These are phyloP conservation scores for Baccha elongata DNA, from an alignment of 2,888 invertebrate genomes.

Conservation along the genomic window DNA sequence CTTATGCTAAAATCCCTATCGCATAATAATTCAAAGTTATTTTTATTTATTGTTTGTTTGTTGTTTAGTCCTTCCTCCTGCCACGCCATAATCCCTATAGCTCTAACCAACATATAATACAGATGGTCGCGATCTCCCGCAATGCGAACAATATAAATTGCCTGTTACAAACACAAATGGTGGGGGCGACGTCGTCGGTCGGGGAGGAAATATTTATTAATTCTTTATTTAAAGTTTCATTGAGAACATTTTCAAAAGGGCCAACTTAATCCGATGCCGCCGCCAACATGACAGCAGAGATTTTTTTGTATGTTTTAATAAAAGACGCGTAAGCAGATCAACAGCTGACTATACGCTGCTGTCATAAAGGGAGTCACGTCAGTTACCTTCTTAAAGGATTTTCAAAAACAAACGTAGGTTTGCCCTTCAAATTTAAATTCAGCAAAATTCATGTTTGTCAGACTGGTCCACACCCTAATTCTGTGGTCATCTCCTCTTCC, in stretches of 20 bases:
- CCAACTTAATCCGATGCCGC: slow-evolving; percentile 38
- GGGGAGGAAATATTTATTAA: slow-evolving; percentile 26
- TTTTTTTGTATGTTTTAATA: neutral
- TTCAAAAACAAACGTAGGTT: slow-evolving; percentile 2
- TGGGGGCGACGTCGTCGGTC: neutral
- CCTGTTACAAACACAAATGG: neutral
- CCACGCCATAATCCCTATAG: neutral
- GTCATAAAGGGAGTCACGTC: slow-evolving; percentile 44
- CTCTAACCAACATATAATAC: no score
- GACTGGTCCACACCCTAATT: slow-evolving; percentile 43
- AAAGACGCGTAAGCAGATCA: slow-evolving; percentile 48
- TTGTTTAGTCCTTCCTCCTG: slow-evolving; percentile 25
- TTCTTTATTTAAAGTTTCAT: slow-evolving; percentile 45
- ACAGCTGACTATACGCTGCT: slow-evolving; percentile 40
- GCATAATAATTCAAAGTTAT: slow-evolving; percentile 52
- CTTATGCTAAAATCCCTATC: slow-evolving; percentile 41
- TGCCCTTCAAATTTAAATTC: slow-evolving; percentile 32
- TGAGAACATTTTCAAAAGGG: slow-evolving; percentile 43
- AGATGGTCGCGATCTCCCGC: slow-evolving; percentile 25
- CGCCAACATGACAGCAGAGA: slow-evolving; percentile 23
- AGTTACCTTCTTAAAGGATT: slow-evolving; percentile 1
- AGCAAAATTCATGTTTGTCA: neutral
- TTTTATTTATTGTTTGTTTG: slow-evolving; percentile 38
- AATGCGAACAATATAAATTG: slow-evolving; percentile 39
- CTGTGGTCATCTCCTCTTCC: slow-evolving; percentile 4